Evolutionary conservation across 2,888 invertebrate genomes (phyloP), one percentile per base, ranked within the genome.

Genomic region (Apoderus coryli): DNA sequence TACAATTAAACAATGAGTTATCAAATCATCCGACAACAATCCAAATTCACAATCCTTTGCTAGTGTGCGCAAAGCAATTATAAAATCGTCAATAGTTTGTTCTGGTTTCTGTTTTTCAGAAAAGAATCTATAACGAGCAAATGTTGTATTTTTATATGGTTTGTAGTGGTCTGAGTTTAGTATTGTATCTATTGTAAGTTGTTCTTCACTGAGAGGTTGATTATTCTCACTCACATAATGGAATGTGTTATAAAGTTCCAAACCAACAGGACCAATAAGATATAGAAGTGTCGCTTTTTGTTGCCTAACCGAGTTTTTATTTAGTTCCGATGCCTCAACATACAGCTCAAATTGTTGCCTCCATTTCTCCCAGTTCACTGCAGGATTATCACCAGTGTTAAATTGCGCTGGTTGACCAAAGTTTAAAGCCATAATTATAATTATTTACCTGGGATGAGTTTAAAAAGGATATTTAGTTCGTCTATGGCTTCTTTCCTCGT

Each of bases 111-210:
- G 32, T n/a, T 22, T 27, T 12, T 4, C n/a, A 11, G 19, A 22
- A 13, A 31, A 27, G 7, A 31, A 27, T 5, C 22, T 27, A 11
- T 26, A 22, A 22, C 31, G 25, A n/a, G 16, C 19, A n/a, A 26
- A 23, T 6, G 15, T 14, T n/a, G 27, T 3, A 9, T 27, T 14
- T 9, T 16, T 15, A 9, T 25, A 9, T 14, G 31, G 13, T 19
- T 19, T 19, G n/a, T 19, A 19, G n/a, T 19, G n/a, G n/a, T 19
- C n/a, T 19, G 19, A 19, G n/a, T 19, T n/a, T n/a, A 19, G n/a
- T 19, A 19, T 19, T 19, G n/a, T n/a, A 7, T 19, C 7, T 19
- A 19, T n/a, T 19, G 29, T 29, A 19, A 29, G 12, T 14, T 13
- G 10, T 10, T 29, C 12, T 2, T 25, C 25, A 2, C 14, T 25